These are phyloP conservation scores for Salticus scenicus DNA, from an alignment of 2,888 invertebrate species.

Conservation along the genomic window DNA sequence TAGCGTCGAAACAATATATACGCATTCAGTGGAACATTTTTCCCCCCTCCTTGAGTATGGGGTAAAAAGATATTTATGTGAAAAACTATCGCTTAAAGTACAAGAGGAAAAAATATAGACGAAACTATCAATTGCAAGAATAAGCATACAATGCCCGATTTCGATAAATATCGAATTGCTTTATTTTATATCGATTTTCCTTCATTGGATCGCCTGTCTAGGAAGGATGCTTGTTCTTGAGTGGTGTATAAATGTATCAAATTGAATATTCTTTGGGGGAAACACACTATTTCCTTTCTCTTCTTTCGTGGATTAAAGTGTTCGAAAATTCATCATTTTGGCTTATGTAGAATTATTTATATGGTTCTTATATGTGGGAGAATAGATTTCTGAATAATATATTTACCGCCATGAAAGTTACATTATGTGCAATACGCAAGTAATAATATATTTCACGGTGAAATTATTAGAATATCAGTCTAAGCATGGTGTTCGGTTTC, in stretches of 20 bases:
- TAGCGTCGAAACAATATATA: conserved; percentile 37
- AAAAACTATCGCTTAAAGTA: conserved; percentile 35
- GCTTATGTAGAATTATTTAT: too few relatives aligned
- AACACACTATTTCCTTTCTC: too few relatives aligned
- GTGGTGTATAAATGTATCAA: neutral
- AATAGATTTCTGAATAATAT: too few relatives aligned
- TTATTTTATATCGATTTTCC: conserved; percentile 54
- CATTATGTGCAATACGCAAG: too few relatives aligned
- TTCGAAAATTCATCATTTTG: too few relatives aligned
- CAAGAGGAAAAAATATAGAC: conserved; percentile 41
- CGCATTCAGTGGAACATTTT: conserved; percentile 31
- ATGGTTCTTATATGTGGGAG: too few relatives aligned
- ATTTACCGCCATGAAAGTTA: too few relatives aligned
- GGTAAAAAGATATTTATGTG: conserved; percentile 43
- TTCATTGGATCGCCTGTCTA: conserved; percentile 32
- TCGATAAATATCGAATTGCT: conserved; percentile 67
- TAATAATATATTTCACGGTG: too few relatives aligned
- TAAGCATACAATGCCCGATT: conserved; percentile 52
- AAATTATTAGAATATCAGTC: too few relatives aligned
- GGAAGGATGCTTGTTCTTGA: conserved; percentile 24
- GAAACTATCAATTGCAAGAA: conserved; percentile 52
- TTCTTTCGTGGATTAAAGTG: neutral
- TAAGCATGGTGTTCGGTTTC: too few relatives aligned
- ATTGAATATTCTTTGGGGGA: neutral
- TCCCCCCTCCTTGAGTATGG: conserved; percentile 17